Evolutionary conservation across 1,140 invertebrate species (phyloP), one percentile per base, ranked within the genome.

Genomic region (Theocolax elegans): DNA sequence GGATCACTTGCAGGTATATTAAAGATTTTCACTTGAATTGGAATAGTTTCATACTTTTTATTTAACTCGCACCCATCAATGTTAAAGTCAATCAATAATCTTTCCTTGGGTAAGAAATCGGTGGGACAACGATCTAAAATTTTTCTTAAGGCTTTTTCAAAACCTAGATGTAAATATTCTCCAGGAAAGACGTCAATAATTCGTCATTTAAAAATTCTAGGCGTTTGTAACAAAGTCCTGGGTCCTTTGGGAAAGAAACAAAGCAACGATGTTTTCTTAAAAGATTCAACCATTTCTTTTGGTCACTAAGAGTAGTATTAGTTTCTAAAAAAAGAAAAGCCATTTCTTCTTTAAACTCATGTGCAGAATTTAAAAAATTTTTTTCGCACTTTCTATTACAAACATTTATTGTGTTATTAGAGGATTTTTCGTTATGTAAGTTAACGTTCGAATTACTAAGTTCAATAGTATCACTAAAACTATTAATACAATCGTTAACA

Each of bases 131-230:
- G 7, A n/a, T 25, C 2, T 17, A 71, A 49, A 25, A 51, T 71
- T 23, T 44, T 59, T 13, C 29, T 29, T 4, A 68, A 63, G 13
- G 59, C 56, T 17, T 25, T 8, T 53, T 63, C 31, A 2, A 68
- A 53, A 2, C 71, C 71, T 29, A 67, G 9, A 64, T 72, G 71
- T 17, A 72, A 29, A 54, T 72, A 67, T 67, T 72, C 71, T 42
- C 65, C 71, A 15, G 25, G 56, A 17, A 1, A n/a, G 35, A 68
- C 25, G 15, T 29, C 27, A 49, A 49, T 54, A 13, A 68, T 23
- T 29, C 29, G 7, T 12, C 35, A 59, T 35, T 40, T 35, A 29
- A 68, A 35, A 12, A 25, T 38, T 15, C 27, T 35, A 15, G 64
- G 64, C 54, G 71, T 72, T 38, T 63, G 27, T 38, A 64, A 29